phyloP scores from a whole-genome alignment of 2,113 vertebrate species.

The Chamaetylas fuelleborni region DNA sequence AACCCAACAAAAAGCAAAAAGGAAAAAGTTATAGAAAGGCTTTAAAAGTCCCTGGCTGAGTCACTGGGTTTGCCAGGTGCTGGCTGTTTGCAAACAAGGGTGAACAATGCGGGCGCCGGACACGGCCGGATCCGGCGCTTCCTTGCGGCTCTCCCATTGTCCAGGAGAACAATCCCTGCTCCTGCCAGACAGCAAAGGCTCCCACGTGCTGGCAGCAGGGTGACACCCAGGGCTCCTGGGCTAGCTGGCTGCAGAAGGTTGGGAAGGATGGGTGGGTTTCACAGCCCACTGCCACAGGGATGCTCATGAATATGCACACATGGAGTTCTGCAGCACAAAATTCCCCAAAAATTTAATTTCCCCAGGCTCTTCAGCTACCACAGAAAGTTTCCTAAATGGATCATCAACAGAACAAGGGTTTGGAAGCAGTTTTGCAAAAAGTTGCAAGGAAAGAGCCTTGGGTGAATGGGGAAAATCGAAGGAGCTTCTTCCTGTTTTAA shows the following conservation, averaged over 20 bases:
- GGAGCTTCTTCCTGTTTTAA: conserved; percentile 21
- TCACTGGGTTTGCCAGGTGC: conserved; percentile 46
- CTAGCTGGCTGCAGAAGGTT: fast-evolving
- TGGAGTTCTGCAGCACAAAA: background rate
- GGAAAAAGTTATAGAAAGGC: background rate
- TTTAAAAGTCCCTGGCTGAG: background rate
- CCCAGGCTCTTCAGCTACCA: background rate
- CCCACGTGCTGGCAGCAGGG: fast-evolving
- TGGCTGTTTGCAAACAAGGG: background rate
- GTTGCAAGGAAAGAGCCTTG: conserved; percentile 27
- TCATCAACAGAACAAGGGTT: background rate
- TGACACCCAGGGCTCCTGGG: background rate
- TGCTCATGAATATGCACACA: fast-evolving
- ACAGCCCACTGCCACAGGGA: fast-evolving
- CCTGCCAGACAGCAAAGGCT: background rate
- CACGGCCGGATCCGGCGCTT: background rate
- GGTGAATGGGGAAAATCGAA: background rate
- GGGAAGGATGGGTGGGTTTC: background rate
- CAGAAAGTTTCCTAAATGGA: background rate
- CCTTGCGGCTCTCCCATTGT: conserved; percentile 23
- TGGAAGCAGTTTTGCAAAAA: conserved; percentile 55
- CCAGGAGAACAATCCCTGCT: conserved; percentile 22
- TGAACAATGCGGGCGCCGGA: background rate
- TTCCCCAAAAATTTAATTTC: background rate
- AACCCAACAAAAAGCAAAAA: background rate